Conservation (phyloP, 2,113 vertebrate species). For the Hoplias malabaricus region DNA sequence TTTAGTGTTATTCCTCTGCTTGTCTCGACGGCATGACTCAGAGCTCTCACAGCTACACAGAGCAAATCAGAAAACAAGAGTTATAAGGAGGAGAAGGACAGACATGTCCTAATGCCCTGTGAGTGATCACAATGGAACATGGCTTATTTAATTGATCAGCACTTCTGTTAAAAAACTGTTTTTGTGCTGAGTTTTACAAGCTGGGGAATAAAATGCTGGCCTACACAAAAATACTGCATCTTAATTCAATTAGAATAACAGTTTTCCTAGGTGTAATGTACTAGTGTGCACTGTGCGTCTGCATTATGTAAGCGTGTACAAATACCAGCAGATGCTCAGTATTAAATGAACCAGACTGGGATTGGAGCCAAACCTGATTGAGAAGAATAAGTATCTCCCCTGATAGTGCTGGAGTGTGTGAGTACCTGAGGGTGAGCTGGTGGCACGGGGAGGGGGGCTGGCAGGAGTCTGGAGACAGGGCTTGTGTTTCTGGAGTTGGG, state of each 20-base stretch:
- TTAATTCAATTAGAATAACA: too few relatives aligned
- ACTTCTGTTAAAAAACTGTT: too few relatives aligned
- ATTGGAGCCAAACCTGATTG: background rate
- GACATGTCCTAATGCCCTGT: background rate
- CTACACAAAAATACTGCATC: too few relatives aligned
- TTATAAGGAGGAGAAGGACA: background rate
- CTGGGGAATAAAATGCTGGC: too few relatives aligned
- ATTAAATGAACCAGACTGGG: background rate
- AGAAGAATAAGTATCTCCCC: background rate
- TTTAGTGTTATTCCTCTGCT: conserved; percentile 85
- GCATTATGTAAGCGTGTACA: too few relatives aligned
- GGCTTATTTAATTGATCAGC: background rate
- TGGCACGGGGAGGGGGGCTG: conserved; percentile 80
- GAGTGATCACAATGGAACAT: background rate
- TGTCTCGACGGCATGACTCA: conserved; percentile 74
- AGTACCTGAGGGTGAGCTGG: conserved; percentile 84
- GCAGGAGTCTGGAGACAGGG: conserved; percentile 69
- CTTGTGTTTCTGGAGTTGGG: conserved; percentile 55
- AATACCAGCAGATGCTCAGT: too few relatives aligned
- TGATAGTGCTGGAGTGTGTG: conserved; percentile 12
- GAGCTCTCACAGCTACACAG: conserved; percentile 78
- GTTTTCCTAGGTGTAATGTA: too few relatives aligned
- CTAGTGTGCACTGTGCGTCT: too few relatives aligned
- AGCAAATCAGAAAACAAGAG: background rate
- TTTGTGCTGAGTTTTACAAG: too few relatives aligned